Evolutionary conservation across 1,140 invertebrate genomes (phyloP), one percentile per base, ranked within the genome.

Genomic region (Drosophila ercepeae): DNA sequence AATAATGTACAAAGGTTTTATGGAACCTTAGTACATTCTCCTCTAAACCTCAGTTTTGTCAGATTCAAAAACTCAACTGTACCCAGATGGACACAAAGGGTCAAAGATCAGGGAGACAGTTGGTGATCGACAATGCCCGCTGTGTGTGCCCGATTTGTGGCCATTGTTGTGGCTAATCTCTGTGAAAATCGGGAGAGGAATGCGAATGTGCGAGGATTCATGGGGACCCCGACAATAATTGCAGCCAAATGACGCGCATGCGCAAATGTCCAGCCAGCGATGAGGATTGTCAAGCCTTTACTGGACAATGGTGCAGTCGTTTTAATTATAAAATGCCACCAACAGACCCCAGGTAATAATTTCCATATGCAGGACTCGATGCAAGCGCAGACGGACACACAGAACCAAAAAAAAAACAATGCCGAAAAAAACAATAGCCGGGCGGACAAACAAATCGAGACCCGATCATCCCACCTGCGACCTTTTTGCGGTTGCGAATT

Each of bases 201-300:
- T 61, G 13, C 14, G 39, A 41, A 3, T 42, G n/a, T 9, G 11
- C 6, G 29, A 16, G 3, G n/a, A n/a, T n/a, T n/a, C 11, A 3
- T 16, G 32, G 32, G 4, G n/a, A 13, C 36, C 34, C 34, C 39
- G 50, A 46, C 57, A 60, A 79, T 86, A 88, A 88, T 88, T 88
- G 83, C 82, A 71, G 65, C 82, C 82, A 88, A 89, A 88, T 88
- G 82, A 88, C 77, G 82, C 82, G 82, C 68, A 64, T 34, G 44
- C 14, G 68, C 71, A 70, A 49, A 57, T 45, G 57, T 70, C 34
- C 58, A 34, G 53, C 41, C 57, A 14, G 59, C 52, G 41, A 27
- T 19, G 19, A 11, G 27, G 16, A 51, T 34, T 29, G 50, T 41
- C 55, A 41, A 61, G 36, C 45, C 19, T 32, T 25, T n/a, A 36